Base-by-base conservation (phyloP, 2,797 vertebrate genomes). In the Pogoniulus pusillus region DNA sequence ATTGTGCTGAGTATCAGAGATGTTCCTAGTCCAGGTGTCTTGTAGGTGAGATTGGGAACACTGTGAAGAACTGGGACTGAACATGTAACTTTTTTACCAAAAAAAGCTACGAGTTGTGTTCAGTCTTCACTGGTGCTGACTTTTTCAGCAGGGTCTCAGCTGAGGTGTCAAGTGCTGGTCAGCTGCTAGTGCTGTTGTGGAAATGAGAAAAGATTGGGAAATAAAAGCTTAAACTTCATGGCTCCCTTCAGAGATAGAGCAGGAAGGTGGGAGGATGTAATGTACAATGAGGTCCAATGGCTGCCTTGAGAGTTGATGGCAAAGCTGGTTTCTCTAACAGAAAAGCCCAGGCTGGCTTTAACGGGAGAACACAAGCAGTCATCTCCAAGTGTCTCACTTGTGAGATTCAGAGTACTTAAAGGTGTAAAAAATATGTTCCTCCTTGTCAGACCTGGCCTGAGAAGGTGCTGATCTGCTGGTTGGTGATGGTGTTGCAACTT, bases 271-370 rank as follows among this genome's bases (percentile, higher is more conserved):
- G 9, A 82, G 27, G 35, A 64, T 64, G 41, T 90, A 3, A 0
- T 7, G 4, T 16, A 24, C 47, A 49, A 1, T 41, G 3, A 1
- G 3, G 23, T 32, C 3, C 5, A 55, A 11, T 37, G 45, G 35
- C 26, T 0, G 0, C 11, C 11, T 17, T 1, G 1, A 66, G 72
- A 47, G 11, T 73, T 85, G 76, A 29, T 62, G 45, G 49, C 74
- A 70, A 47, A 85, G 43, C 6, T 29, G 54, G 32, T 23, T 59
- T 70, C 66, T 82, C 59, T 54, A 78, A 8, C 39, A 51, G 60
- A 64, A 54, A 47, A 60, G 26, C 12, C 0, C 0, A 57, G 70
- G n/a, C 5, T 41, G 41, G 29, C 57, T 0, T 0, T 57, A 35
- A 26, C 12, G 30, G 62, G 41, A 75, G 26, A 39, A 66, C 8